A percentile compares a stretch with the other conserved stretches of the same genome.
phyloP scores from a whole-genome alignment of 2,888 invertebrate species.

The Erebia epiphron region DNA sequence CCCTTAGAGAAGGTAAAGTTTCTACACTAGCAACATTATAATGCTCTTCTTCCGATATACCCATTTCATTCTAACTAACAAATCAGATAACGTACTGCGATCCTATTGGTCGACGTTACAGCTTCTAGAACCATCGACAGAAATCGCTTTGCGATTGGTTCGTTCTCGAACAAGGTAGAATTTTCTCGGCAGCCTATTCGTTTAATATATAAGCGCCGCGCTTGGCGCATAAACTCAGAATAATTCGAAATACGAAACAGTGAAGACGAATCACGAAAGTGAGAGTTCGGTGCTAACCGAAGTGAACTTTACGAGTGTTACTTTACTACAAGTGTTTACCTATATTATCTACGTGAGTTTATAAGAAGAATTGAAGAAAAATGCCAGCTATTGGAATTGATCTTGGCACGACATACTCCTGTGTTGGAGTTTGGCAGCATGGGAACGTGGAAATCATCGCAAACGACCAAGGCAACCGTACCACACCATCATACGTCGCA shows the following conservation, averaged over 20 bases:
- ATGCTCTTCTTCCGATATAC: slow-evolving; percentile 19
- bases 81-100: slow-evolving; percentile 25
- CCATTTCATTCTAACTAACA: slow-evolving; percentile 41
- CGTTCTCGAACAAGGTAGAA: slow-evolving; percentile 50
- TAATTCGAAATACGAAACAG: slow-evolving; percentile 65
- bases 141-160: slow-evolving; percentile 52
- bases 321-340: slow-evolving; percentile 24
- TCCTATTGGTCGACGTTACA: slow-evolving; percentile 50
- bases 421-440: slow-evolving; percentile 82
- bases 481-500: slow-evolving; percentile 89
- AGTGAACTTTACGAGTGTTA: slow-evolving; percentile 45
- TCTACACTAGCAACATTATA: slow-evolving; percentile 15
- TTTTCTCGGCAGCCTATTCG: slow-evolving; percentile 56
- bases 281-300: slow-evolving; percentile 57
- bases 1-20: slow-evolving; percentile 19
- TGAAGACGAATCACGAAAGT: slow-evolving; percentile 49
- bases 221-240: slow-evolving; percentile 60
- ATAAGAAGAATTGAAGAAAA: slow-evolving; percentile 47
- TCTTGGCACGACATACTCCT: slow-evolving; percentile 82
- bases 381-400: slow-evolving; percentile 83
- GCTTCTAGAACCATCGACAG: slow-evolving; percentile 55
- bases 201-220: slow-evolving; percentile 56
- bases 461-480: slow-evolving; percentile 87
- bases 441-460: slow-evolving; percentile 90
- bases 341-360: slow-evolving; percentile 36